Conservation (phyloP, 2,888 invertebrate genomes). For the Cosmopolites sordidus region DNA sequence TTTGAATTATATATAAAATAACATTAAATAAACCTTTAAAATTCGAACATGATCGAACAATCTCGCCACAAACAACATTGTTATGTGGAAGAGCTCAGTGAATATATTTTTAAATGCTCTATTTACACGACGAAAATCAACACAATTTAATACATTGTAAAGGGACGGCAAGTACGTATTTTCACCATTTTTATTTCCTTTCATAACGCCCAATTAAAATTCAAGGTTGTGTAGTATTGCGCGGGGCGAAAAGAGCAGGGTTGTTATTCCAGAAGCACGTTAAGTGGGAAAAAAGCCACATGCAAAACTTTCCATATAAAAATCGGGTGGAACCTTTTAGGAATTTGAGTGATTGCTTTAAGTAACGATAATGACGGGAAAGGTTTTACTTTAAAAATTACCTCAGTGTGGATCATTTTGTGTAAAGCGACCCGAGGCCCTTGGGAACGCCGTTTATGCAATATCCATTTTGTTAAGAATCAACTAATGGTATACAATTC, state of each 20-base stretch:
- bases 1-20: no score
- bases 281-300: slow-evolving; percentile 2
- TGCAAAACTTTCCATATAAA: slow-evolving; percentile 8
- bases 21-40: no score
- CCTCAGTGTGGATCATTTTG: not conserved
- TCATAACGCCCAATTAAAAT: not conserved
- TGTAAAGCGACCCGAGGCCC: not conserved
- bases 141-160: not conserved
- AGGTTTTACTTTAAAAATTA: slow-evolving; percentile 9
- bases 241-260: no score
- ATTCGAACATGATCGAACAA: no score
- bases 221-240: not conserved
- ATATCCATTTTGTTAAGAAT: slow-evolving; percentile 8
- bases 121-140: no score
- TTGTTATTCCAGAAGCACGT: not conserved
- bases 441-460: slow-evolving; percentile 6
- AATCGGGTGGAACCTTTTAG: slow-evolving; percentile 1
- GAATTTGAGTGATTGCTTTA: slow-evolving; percentile 11
- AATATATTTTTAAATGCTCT: no score
- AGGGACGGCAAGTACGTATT: not conserved
- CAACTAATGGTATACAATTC: slow-evolving; percentile 2
- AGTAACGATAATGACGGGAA: not conserved
- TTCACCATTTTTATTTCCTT: not conserved
- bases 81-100: no score
- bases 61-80: no score